Base-by-base conservation (phyloP, 2,113 vertebrate genomes). In the Brienomyrus brachyistius region DNA sequence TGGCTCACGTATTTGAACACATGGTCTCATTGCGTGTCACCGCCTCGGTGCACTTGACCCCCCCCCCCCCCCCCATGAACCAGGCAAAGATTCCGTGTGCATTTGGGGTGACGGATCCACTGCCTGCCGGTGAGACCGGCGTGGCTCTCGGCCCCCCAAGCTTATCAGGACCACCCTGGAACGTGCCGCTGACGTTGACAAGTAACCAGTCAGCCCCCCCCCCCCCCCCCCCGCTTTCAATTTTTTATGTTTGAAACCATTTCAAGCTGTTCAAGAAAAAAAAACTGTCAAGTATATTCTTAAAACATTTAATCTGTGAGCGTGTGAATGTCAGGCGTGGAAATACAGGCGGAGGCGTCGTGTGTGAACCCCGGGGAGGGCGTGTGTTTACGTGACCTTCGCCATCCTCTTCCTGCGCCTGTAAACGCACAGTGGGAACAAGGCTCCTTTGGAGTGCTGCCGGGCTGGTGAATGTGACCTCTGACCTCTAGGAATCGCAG, bases 141-240 rank as follows among this genome's bases (percentile, higher is more conserved):
- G 35, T 47, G 51, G 74, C 43, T n/a, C 8, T 5, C 47, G 23
- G 8, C 40, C 88, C 88, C 40, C 59, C 35, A 21, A 15, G n/a
- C 21, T 89, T 82, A 90, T 50, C 45, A 5, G 17, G 82, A 51
- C 56, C 83, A 66, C 52, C 89, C 85, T 90, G 54, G 27, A 86
- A 90, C 15, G 5, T n/a, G 59, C 83, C 31, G 31, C 19, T 56
- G 51, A 52, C 50, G 19, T 52, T 86, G 48, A 52, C 82, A 84
- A 43, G 21, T 59, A 59, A 59, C 27, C 13, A 85, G 23, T 50
- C 45, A 85, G 45, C 11, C 45, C 84, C n/a, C 8, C 6, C n/a
- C 15, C 17, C 17, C 27, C 48, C 27, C 27, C 86, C 7, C 54
- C 1, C 52, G 1, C 52, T 40, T 59, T 40, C 7, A 0, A 47